phyloP scores from a whole-genome alignment of 2,113 vertebrate genomes.

The Hyperoodon ampullatus region DNA sequence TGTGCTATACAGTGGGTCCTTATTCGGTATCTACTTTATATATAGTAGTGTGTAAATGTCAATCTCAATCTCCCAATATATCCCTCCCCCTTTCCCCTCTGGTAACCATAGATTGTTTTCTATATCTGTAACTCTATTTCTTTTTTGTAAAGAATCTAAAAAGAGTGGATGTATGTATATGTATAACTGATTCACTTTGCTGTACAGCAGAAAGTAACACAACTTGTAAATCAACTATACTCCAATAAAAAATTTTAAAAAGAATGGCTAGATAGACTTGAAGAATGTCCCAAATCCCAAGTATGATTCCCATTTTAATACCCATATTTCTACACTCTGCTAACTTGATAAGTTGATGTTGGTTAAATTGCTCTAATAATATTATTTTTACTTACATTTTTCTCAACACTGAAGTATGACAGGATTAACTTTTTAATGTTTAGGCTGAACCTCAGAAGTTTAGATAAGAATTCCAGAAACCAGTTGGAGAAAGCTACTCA shows the following conservation, averaged over 20 bases:
- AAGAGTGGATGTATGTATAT: not conserved
- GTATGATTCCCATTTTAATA: not conserved
- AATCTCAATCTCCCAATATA: not conserved
- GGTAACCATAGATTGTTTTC: not conserved
- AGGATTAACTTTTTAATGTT: slow-evolving; percentile 20
- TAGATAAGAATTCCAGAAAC: slow-evolving; percentile 40
- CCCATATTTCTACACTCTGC: not conserved
- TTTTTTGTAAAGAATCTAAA: not conserved
- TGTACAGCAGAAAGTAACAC: not conserved
- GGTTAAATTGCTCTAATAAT: not conserved
- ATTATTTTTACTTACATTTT: slow-evolving; percentile 34
- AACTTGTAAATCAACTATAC: not conserved
- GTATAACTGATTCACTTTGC: not conserved
- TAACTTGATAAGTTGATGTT: not conserved
- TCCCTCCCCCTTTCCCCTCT: not conserved
- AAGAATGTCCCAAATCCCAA: not conserved
- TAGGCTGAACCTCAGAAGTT: slow-evolving; percentile 45
- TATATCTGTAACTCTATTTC: not conserved
- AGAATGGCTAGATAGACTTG: not conserved
- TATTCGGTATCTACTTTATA: not conserved
- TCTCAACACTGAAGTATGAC: not conserved
- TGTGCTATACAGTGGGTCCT: not conserved
- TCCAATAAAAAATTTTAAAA: not conserved
- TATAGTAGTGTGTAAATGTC: not conserved
- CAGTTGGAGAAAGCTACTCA: not conserved